These are phyloP conservation scores for Ophion obscuratus DNA, from an alignment of 2,888 invertebrate genomes.

Conservation along the genomic window DNA sequence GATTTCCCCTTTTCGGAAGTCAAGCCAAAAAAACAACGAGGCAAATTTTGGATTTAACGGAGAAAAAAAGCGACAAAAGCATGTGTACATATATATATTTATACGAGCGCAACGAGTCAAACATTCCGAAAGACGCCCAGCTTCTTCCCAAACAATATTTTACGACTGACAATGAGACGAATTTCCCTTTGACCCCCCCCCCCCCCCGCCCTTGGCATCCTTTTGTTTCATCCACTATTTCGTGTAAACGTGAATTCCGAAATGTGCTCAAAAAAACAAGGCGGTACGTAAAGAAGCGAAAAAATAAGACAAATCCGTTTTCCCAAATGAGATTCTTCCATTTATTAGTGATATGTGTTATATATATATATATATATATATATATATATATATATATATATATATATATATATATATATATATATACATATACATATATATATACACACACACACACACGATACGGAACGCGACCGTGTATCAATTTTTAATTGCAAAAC, in stretches of 20 bases:
- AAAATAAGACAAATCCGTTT: conserved; percentile 31
- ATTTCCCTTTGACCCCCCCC: not conserved
- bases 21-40: not conserved
- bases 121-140: conserved; percentile 26
- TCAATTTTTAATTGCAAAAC: conserved; percentile 46
- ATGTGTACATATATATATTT: not conserved
- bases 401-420: no score
- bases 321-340: conserved; percentile 59
- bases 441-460: no score
- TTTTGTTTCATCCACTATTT: not conserved
- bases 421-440: no score
- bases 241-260: conserved; percentile 57
- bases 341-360: conserved; percentile 47
- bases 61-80: conserved; percentile 34
- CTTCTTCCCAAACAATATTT: conserved; percentile 44
- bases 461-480: not conserved
- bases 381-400: no score
- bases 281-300: conserved; percentile 7
- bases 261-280: conserved; percentile 61
- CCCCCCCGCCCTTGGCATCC: not conserved
- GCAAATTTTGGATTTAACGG: conserved; percentile 49
- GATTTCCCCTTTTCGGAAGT: no score
- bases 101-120: conserved; percentile 62
- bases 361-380: conserved; percentile 6
- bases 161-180: not conserved